These are phyloP conservation scores for Zaprionus obscuricornis DNA, from an alignment of 2,888 invertebrate genomes.

Conservation along the genomic window DNA sequence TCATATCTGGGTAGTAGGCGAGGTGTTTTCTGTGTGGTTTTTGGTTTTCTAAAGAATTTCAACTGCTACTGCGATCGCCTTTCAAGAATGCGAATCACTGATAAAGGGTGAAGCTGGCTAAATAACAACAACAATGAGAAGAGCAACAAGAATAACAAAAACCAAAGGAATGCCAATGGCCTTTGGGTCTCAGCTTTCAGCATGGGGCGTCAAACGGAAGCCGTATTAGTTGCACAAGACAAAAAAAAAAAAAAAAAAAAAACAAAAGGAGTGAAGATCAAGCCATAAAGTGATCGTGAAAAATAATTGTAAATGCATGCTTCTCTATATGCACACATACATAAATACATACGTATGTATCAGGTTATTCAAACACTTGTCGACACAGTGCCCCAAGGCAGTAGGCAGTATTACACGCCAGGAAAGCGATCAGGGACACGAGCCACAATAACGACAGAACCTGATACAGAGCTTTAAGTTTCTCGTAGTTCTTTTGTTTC, in stretches of 20 bases:
- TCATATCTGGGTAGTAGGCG: conserved; percentile 53
- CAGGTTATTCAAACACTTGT: conserved; percentile 33
- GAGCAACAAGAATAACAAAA: conserved; percentile 10
- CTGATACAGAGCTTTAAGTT: conserved; percentile 3
- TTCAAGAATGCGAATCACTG: conserved; percentile 62
- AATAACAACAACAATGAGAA: conserved; percentile 5
- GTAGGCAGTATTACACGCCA: no score
- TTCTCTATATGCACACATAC: no score
- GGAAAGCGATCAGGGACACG: conserved; percentile 20
- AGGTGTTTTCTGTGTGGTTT: conserved; percentile 37
- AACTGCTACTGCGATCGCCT: conserved; percentile 57
- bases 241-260: conserved; percentile 1
- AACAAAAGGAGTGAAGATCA: conserved; percentile 4
- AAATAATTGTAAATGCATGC: conserved; percentile 5
- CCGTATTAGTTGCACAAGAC: conserved; percentile 62
- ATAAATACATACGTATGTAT: no score
- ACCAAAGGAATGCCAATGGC: conserved; percentile 21
- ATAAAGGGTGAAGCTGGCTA: conserved; percentile 36
- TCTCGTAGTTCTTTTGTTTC: no score
- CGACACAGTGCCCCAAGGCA: conserved; percentile 11
- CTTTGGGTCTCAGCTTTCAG: conserved; percentile 61
- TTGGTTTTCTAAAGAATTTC: conserved; percentile 64
- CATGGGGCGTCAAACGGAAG: conserved; percentile 72
- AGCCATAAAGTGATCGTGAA: conserved; percentile 29
- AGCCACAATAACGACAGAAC: conserved; percentile 21